phyloP scores from a whole-genome alignment of 2,888 invertebrate species.

The Melanargia galathea region DNA sequence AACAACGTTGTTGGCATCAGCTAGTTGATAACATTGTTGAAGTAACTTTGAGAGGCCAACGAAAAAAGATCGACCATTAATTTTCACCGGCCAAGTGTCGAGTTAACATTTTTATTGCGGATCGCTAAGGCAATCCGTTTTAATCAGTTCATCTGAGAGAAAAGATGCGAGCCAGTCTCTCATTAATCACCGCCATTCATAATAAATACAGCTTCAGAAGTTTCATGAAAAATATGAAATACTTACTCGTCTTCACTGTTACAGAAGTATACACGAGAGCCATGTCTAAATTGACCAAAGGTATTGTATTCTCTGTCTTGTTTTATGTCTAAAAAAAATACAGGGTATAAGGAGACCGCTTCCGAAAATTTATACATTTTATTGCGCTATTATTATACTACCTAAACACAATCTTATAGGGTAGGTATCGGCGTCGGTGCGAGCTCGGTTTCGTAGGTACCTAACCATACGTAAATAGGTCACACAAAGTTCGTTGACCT shows the following conservation, averaged over 20 bases:
- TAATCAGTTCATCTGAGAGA: constrained; percentile 49
- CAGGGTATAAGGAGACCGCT: too few relatives aligned
- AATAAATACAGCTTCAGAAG: constrained; percentile 32
- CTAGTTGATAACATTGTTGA: too few relatives aligned
- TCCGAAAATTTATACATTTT: too few relatives aligned
- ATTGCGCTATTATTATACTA: too few relatives aligned
- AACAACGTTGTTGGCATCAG: too few relatives aligned
- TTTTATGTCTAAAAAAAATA: too few relatives aligned
- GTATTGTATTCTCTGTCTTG: too few relatives aligned
- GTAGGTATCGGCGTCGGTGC: too few relatives aligned
- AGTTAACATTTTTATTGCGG: constrained; percentile 43
- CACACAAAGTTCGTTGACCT: too few relatives aligned
- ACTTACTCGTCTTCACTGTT: background rate
- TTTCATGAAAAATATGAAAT: constrained; percentile 7
- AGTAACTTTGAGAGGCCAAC: constrained; percentile 10
- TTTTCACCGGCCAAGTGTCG: constrained; percentile 35
- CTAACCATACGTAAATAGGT: too few relatives aligned
- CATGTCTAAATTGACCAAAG: background rate
- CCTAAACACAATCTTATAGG: too few relatives aligned
- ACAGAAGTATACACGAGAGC: background rate
- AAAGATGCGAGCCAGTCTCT: constrained; percentile 45
- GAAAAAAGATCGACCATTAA: constrained; percentile 34
- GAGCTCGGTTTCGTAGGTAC: too few relatives aligned
- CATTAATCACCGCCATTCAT: constrained; percentile 48
- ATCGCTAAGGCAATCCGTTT: constrained; percentile 45